Percentiles rank a stretch among this genome's conserved stretches.
Conservation (phyloP, 2,113 vertebrate genomes). For the Odocoileus virginianus region DNA sequence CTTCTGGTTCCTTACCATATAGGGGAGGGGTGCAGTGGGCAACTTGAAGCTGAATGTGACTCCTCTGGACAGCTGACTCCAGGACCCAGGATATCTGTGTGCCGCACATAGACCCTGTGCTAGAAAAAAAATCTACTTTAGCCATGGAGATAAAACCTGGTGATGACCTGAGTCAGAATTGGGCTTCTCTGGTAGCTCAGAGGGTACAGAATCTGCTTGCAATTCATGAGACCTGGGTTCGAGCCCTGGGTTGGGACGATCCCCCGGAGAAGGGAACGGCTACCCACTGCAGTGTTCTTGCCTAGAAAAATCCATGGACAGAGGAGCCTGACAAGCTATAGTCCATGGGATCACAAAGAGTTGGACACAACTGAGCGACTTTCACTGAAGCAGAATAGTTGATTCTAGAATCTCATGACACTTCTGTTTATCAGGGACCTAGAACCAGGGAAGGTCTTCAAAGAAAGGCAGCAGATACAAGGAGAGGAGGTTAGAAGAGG, state of each 20-base stretch:
- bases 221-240: not conserved
- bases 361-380: not conserved
- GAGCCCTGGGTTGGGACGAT: not conserved
- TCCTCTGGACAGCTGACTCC: not conserved
- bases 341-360: not conserved
- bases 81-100: not conserved
- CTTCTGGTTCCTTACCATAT: not conserved
- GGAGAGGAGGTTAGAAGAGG: not conserved
- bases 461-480: not conserved
- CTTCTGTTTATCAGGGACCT: not conserved
- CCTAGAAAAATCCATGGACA: not conserved
- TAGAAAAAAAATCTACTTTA: not conserved
- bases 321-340: not conserved
- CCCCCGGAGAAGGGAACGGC: not conserved
- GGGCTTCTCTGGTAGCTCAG: not conserved
- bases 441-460: not conserved
- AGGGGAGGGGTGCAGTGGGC: not conserved
- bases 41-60: not conserved
- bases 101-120: not conserved
- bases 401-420: not conserved
- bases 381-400: not conserved
- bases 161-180: not conserved
- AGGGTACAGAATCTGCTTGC: not conserved
- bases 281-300: not conserved
- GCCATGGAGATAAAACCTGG: not conserved